phyloP scores from a whole-genome alignment of 2,888 invertebrate genomes.

The Aleiodes testaceus region DNA sequence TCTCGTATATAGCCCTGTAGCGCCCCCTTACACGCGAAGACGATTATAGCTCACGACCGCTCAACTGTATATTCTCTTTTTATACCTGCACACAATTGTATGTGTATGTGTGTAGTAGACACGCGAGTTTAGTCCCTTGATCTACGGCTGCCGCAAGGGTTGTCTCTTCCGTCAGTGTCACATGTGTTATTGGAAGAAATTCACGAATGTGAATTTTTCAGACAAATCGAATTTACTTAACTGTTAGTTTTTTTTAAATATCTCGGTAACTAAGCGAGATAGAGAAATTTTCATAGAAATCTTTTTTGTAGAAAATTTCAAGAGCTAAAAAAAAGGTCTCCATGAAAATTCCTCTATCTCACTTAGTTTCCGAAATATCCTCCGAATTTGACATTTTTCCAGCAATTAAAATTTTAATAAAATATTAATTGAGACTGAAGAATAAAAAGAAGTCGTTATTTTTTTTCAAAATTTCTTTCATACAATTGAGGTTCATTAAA shows the following conservation, averaged over 20 bases:
- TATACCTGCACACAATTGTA: neutral
- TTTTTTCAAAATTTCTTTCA: neutral
- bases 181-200: constrained; percentile 4
- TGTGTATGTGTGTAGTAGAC: neutral
- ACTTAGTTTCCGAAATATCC: too few relatives aligned
- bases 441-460: too few relatives aligned
- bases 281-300: too few relatives aligned
- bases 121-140: constrained; percentile 19
- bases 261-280: too few relatives aligned
- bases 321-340: too few relatives aligned
- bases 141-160: constrained; percentile 23
- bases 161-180: constrained; percentile 18
- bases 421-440: too few relatives aligned
- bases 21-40: constrained; percentile 43
- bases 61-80: neutral
- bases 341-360: too few relatives aligned
- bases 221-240: too few relatives aligned
- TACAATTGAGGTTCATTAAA: constrained; percentile 17
- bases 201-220: neutral
- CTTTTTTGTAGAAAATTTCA: too few relatives aligned
- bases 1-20: neutral
- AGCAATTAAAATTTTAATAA: too few relatives aligned
- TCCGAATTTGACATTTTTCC: too few relatives aligned
- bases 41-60: constrained; percentile 44
- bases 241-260: too few relatives aligned